These are phyloP conservation scores for Olivierus martensii DNA, from an alignment of 1,140 invertebrate genomes.

Conservation along the genomic window DNA sequence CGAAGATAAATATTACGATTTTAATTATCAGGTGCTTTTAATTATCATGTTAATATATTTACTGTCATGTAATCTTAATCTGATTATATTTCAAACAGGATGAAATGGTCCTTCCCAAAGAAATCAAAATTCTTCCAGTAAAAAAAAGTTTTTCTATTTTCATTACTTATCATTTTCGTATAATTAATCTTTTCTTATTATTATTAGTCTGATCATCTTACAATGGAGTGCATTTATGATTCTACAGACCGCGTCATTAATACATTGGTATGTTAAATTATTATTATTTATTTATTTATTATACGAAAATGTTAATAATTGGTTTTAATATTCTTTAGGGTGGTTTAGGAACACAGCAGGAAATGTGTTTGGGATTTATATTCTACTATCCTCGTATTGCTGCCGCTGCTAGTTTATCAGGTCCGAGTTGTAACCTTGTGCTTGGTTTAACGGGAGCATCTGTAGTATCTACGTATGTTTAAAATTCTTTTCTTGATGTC, in stretches of 20 bases:
- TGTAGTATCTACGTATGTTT: no score
- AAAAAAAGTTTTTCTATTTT: no score
- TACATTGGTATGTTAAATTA: slow-evolving; percentile 14
- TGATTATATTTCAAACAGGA: no score
- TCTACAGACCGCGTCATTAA: slow-evolving; percentile 12
- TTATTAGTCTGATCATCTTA: slow-evolving; percentile 17
- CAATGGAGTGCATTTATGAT: slow-evolving; percentile 19
- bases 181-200: no score
- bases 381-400: slow-evolving; percentile 64
- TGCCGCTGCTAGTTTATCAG: slow-evolving; percentile 4
- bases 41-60: no score
- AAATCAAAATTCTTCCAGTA: no score
- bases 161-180: no score
- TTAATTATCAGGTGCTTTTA: slow-evolving; percentile 55
- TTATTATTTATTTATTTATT: neutral
- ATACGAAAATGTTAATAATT: no score
- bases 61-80: no score
- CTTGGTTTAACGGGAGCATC: slow-evolving; percentile 7
- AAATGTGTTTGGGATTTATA: slow-evolving; percentile 72
- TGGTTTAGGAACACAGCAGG: slow-evolving; percentile 63
- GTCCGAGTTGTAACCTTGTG: slow-evolving; percentile 9
- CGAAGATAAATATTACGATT: slow-evolving; percentile 56
- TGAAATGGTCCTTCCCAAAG: no score
- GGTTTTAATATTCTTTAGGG: slow-evolving; percentile 34
- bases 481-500: no score